Percentiles rank a stretch among this genome's conserved stretches.
Conservation (phyloP, 2,888 invertebrate species). For the Neoaliturus tenellus region DNA sequence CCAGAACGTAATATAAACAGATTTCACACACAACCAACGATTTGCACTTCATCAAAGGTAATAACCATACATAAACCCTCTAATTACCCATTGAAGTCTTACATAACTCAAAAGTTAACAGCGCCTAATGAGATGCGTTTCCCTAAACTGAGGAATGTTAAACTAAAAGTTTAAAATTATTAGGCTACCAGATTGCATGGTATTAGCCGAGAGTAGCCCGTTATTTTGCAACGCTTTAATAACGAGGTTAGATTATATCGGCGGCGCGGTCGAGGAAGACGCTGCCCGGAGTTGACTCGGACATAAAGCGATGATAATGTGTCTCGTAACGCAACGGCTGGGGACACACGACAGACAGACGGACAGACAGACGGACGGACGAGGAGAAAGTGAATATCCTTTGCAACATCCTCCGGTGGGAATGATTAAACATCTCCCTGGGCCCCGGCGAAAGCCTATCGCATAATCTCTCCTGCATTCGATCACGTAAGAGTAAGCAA, state of each 20-base stretch:
- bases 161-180: background rate
- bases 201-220: background rate
- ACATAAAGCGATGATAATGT: slow-evolving; percentile 11
- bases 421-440: background rate
- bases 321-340: too few relatives aligned
- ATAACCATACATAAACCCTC: too few relatives aligned
- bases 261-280: background rate
- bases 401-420: background rate
- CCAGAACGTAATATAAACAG: too few relatives aligned
- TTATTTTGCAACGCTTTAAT: background rate
- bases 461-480: too few relatives aligned
- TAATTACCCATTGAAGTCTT: too few relatives aligned
- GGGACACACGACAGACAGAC: background rate
- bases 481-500: too few relatives aligned
- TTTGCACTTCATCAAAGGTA: too few relatives aligned
- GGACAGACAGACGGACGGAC: background rate
- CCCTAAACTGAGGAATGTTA: background rate
- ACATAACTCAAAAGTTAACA: background rate
- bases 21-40: too few relatives aligned
- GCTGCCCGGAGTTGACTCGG: background rate
- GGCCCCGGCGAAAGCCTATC: background rate
- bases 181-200: background rate
- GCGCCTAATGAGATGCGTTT: background rate
- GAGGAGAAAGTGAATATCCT: background rate
- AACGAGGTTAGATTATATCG: background rate